Conservation (phyloP, 1,140 invertebrate species). For the Trichomalopsis sarcophagae region DNA sequence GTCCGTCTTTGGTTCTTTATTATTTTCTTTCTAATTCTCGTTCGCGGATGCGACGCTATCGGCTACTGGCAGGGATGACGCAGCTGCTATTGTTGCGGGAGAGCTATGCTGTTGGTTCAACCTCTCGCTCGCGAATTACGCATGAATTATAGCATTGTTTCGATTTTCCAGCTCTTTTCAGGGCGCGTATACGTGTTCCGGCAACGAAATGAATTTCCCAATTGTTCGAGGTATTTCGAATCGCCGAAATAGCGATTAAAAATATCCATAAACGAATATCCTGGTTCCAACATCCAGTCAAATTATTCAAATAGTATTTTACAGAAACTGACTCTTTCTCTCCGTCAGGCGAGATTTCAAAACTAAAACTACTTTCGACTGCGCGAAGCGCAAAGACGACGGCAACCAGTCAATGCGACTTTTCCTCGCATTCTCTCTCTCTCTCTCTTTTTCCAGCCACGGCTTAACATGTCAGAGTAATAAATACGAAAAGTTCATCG, state of each 20-base stretch:
- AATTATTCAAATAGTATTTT: neutral
- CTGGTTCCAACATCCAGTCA: neutral
- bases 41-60: neutral
- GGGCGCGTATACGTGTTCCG: neutral
- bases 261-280: no score
- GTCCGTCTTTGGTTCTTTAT: neutral
- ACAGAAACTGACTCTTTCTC: neutral
- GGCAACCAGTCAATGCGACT: no score
- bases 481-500: constrained; percentile 1
- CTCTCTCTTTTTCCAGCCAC: neutral
- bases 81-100: neutral
- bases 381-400: no score
- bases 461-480: constrained; percentile 5
- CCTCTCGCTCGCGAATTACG: neutral
- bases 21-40: neutral
- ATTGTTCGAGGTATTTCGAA: neutral
- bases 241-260: neutral
- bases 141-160: no score
- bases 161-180: neutral
- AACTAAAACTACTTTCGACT: neutral
- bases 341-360: neutral
- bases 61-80: neutral
- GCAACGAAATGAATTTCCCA: neutral
- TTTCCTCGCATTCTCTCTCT: neutral
- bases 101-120: neutral